Evolutionary conservation across 2,888 invertebrate species (phyloP).

Genomic region (Aromia moschata): DNA sequence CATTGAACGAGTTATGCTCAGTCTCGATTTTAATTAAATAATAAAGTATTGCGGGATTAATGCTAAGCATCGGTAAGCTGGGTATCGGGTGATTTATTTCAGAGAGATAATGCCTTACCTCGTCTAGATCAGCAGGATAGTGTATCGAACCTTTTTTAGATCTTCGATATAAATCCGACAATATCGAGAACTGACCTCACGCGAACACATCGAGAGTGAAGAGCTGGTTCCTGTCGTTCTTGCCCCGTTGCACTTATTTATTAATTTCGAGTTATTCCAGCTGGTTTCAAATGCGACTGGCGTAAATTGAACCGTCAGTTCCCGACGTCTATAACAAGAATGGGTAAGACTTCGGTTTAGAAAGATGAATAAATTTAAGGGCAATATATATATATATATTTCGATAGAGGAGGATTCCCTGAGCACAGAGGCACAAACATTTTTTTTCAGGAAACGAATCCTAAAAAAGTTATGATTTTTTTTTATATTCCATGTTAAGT

Average conservation of each 20-base stretch:
- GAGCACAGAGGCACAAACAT: no score
- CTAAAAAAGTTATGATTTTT: no score
- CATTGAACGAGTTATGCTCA: background rate
- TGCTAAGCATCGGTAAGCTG: constrained; percentile 11
- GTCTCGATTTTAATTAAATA: constrained; percentile 11
- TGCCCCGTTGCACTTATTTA: constrained; percentile 10
- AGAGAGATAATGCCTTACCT: constrained; percentile 17
- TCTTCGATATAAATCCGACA: constrained; percentile 33
- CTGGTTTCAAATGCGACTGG: constrained; percentile 10
- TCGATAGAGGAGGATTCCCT: no score
- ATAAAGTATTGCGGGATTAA: constrained; percentile 17
- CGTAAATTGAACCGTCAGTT: no score
- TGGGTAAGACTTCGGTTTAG: no score
- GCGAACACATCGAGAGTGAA: constrained; percentile 29
- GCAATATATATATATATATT: no score
- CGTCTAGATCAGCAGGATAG: constrained; percentile 29
- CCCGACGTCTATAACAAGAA: no score
- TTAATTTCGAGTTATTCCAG: constrained; percentile 5
- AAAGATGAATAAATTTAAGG: no score
- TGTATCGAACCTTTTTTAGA: constrained; percentile 33
- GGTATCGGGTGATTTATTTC: constrained; percentile 14
- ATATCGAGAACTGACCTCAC: constrained; percentile 33
- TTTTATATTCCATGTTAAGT: no score
- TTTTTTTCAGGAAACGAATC: no score
- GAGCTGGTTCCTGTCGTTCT: constrained; percentile 20